These are phyloP conservation scores for mouse (Mus musculus) DNA, from an alignment of 2,113 vertebrate species.

Conservation along the genomic window DNA sequence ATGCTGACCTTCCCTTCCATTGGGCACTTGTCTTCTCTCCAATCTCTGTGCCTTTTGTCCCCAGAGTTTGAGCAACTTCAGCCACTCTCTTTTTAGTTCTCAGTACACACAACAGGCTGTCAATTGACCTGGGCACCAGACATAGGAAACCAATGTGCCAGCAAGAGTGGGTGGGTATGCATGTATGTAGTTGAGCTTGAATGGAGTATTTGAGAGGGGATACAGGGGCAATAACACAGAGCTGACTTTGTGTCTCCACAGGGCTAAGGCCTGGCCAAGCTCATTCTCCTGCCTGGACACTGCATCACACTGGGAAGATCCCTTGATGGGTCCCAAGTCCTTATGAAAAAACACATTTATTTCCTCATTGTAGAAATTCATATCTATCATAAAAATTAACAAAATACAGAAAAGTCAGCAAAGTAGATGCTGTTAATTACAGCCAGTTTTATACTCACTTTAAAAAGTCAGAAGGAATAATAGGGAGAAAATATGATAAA, in stretches of 20 bases:
- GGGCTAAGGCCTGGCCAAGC: background rate
- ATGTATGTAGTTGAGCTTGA: background rate
- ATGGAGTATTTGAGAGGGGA: background rate
- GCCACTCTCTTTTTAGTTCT: background rate
- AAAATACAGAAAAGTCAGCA: slow-evolving; percentile 27
- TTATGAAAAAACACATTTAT: background rate
- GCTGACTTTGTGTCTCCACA: too few species aligned
- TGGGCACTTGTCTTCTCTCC: background rate
- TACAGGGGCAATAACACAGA: background rate
- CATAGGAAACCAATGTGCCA: too few species aligned
- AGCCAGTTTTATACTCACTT: background rate
- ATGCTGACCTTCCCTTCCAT: background rate
- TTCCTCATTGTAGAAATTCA: background rate
- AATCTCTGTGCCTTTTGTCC: too few species aligned
- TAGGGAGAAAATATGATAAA: background rate
- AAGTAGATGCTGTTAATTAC: background rate
- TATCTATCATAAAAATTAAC: background rate
- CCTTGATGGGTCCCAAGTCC: background rate
- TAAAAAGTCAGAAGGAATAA: background rate
- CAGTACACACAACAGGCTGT: too few species aligned
- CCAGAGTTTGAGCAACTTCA: too few species aligned
- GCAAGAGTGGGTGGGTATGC: background rate
- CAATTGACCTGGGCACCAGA: background rate
- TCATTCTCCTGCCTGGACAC: background rate
- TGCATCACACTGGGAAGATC: fast-evolving